phyloP scores from a whole-genome alignment of 2,113 vertebrate species.

The Platichthys flesus region DNA sequence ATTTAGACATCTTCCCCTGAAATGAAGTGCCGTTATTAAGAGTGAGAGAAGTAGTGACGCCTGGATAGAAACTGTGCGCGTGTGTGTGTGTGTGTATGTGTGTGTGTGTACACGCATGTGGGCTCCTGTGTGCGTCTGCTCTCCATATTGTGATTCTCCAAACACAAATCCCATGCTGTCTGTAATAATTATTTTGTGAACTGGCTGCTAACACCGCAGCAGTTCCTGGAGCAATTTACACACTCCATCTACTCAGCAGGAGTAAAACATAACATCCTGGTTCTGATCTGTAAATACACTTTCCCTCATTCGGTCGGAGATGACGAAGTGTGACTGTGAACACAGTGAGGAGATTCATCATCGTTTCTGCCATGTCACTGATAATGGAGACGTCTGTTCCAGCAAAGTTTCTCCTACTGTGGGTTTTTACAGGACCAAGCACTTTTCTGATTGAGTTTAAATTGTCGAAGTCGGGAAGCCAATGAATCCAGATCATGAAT shows the following conservation, averaged over 20 bases:
- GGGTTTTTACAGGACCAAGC: background rate
- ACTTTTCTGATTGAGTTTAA: too few relatives aligned
- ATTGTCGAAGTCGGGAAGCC: too few relatives aligned
- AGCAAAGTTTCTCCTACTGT: background rate
- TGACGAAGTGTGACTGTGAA: background rate
- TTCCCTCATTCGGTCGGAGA: slow-evolving; percentile 22
- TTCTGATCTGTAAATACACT: slow-evolving; percentile 60
- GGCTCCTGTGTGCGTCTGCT: slow-evolving; percentile 26
- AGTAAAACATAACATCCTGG: slow-evolving; percentile 58
- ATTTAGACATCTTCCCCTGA: slow-evolving; percentile 43
- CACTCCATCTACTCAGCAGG: slow-evolving; percentile 60
- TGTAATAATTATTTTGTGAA: slow-evolving; percentile 75
- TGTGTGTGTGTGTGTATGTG: slow-evolving; percentile 1
- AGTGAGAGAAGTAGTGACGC: slow-evolving; percentile 1
- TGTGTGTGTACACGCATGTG: background rate
- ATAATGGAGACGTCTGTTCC: background rate
- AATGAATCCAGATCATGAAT: too few relatives aligned
- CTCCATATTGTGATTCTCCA: slow-evolving; percentile 69
- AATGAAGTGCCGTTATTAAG: slow-evolving; percentile 28
- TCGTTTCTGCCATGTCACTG: background rate
- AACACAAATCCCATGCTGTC: slow-evolving; percentile 75
- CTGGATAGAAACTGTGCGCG: slow-evolving; percentile 12
- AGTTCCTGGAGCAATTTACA: slow-evolving; percentile 66
- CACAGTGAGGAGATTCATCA: background rate
- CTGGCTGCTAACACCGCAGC: slow-evolving; percentile 57